Base-by-base conservation (phyloP, 2,888 invertebrate genomes). In the Candidula unifasciata region DNA sequence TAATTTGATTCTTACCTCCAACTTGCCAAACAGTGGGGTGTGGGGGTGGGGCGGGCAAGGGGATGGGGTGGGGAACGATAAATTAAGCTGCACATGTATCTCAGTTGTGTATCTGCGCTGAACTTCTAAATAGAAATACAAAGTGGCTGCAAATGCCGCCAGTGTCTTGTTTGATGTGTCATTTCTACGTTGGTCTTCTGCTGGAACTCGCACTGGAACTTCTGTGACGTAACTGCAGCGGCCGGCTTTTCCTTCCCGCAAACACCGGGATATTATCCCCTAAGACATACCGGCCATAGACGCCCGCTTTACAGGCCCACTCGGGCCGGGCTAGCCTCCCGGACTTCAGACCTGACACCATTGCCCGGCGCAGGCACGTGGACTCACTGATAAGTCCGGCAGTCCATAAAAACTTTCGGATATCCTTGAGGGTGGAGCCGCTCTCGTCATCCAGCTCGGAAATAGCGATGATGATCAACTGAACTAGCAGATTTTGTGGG, bases 251-350 rank as follows among this genome's bases (percentile, higher is more conserved):
- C n/a, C 30, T 81, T 5, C 81, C 85, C 16, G 78, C 71, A 54
- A 77, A 81, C 16, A 85, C 71, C 5, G 85, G 85, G 35, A 85
- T 60, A 0, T 81, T 81, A 27, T 85, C 85, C 1, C 85, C 85
- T 21, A 68, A 21, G 3, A 85, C 85, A 44, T 85, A 85, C 5
- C 54, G 52, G 5, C 85, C 85, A 35, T 85, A 85, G 27, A 81
- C 3, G 2, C 85, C 85, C 0, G 81, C 77, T 44, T 85, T 85
- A 33, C 81, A 77, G 2, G 85, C 85, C 77, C 77, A 81, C 10
- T 35, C 76, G 2, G 85, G 85, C 21, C 85, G 54, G 1, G 85
- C 85, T 18, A 85, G 6, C 24, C 30, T 24, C 2, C 85, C 85
- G 1, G 30, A n/a, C 54, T 85, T 85, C 30, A 85, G 33, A 2